phyloP scores from a whole-genome alignment of 2,113 vertebrate genomes.

The Ciconia boyciana region DNA sequence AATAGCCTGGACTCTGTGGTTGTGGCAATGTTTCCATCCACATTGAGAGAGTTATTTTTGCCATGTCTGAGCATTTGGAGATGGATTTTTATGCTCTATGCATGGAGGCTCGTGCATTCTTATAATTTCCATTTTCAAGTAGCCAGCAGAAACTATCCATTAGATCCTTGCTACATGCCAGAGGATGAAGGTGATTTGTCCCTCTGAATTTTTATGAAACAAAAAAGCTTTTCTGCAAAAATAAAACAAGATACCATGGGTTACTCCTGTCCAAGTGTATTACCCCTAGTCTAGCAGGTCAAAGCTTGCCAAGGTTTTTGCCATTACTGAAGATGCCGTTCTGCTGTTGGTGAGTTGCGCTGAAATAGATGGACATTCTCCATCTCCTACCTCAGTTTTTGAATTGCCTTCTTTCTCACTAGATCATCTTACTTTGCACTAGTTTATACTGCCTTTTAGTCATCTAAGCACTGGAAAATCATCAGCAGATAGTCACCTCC shows the following conservation, averaged over 20 bases:
- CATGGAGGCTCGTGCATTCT: background rate
- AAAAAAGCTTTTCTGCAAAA: background rate
- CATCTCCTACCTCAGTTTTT: background rate
- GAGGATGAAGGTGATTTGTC: background rate
- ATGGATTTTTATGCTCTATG: background rate
- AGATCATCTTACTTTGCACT: background rate
- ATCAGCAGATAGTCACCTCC: background rate
- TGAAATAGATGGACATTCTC: background rate
- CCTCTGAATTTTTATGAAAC: background rate
- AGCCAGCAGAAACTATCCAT: background rate
- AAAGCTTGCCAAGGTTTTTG: background rate
- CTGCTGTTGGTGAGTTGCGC: background rate
- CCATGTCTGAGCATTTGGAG: background rate
- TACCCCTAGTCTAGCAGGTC: background rate
- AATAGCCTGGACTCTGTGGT: background rate
- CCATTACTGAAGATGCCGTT: background rate
- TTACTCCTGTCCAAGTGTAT: background rate
- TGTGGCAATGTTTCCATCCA: background rate
- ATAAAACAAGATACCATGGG: background rate
- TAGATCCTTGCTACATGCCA: background rate
- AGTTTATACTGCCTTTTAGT: background rate
- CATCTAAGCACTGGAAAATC: background rate
- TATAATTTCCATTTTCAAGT: background rate
- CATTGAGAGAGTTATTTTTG: background rate
- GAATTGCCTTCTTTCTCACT: background rate